Percentiles rank a stretch among this genome's conserved stretches.
phyloP scores from a whole-genome alignment of 2,888 invertebrate species.

The Dusona sp. region DNA sequence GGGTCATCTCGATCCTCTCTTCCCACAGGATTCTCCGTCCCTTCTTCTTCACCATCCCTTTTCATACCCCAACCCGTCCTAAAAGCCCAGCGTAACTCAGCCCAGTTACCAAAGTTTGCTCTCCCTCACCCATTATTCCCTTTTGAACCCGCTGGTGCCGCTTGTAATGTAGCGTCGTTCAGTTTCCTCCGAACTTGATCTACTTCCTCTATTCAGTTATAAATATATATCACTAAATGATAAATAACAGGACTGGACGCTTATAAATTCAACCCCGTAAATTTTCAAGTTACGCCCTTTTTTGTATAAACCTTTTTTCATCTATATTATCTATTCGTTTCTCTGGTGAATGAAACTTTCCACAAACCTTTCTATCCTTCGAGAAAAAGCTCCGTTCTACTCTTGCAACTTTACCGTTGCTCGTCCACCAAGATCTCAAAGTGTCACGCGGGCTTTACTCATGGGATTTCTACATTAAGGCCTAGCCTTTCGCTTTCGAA shows the following conservation, averaged over 20 bases:
- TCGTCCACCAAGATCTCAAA: slow-evolving; percentile 4
- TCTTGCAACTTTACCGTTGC: slow-evolving; percentile 21
- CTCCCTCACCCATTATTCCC: slow-evolving; percentile 72
- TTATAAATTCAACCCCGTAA: not conserved
- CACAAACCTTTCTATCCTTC: slow-evolving; percentile 7
- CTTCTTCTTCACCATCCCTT: slow-evolving; percentile 47
- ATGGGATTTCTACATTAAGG: slow-evolving; percentile 11
- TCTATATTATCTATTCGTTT: slow-evolving; percentile 13
- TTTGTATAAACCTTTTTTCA: not conserved
- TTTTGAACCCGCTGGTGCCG: slow-evolving; percentile 64
- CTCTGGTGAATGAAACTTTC: slow-evolving; percentile 23
- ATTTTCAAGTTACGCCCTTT: not conserved
- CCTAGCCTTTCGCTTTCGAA: slow-evolving; percentile 2
- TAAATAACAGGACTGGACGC: not conserved
- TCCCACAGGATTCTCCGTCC: slow-evolving; percentile 17
- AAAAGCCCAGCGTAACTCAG: slow-evolving; percentile 27
- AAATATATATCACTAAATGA: not conserved
- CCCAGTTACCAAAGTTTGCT: slow-evolving; percentile 74
- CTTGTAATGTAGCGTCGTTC: slow-evolving; percentile 63
- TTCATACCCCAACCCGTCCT: slow-evolving; percentile 52
- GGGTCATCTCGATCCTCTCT: slow-evolving; percentile 47
- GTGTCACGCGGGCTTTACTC: slow-evolving; percentile 27
- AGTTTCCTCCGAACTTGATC: slow-evolving; percentile 37
- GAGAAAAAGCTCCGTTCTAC: slow-evolving; percentile 37
- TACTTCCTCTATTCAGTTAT: slow-evolving; percentile 17